Percentiles rank a stretch among this genome's conserved stretches.
Conservation (phyloP, 2,113 vertebrate genomes). For the Numenius arquata region DNA sequence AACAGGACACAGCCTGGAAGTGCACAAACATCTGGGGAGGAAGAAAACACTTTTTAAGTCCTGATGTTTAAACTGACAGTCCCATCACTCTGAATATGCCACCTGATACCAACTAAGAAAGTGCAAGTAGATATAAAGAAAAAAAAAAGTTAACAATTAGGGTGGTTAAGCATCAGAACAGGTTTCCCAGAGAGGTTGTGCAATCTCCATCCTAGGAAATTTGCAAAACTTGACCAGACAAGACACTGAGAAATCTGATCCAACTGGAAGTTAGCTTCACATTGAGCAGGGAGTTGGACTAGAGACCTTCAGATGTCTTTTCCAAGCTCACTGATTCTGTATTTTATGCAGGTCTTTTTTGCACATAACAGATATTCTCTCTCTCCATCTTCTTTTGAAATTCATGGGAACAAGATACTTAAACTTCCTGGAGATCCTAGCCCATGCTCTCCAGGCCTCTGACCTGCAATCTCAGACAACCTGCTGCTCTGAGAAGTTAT, state of each 20-base stretch:
- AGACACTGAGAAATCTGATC: not conserved
- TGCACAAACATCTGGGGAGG: not conserved
- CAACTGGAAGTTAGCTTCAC: not conserved
- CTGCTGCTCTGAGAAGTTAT: not conserved
- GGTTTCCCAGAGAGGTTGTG: not conserved
- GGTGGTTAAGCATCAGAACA: not conserved
- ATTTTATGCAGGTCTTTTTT: not conserved
- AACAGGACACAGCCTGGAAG: not conserved
- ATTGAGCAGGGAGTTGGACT: not conserved
- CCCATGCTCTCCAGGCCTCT: not conserved
- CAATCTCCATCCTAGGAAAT: not conserved
- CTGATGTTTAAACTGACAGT: not conserved
- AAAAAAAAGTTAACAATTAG: not conserved
- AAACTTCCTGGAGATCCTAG: not conserved
- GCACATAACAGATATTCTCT: not conserved
- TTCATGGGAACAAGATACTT: not conserved
- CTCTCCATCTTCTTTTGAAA: not conserved
- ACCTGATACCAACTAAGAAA: not conserved
- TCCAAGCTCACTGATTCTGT: not conserved
- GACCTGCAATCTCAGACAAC: not conserved
- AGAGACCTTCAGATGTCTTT: not conserved
- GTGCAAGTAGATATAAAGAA: not conserved
- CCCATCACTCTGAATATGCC: not conserved
- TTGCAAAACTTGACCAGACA: not conserved
- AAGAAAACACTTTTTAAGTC: not conserved